These are phyloP conservation scores for Anthoscopus minutus DNA, from an alignment of 2,113 vertebrate genomes.

Conservation along the genomic window DNA sequence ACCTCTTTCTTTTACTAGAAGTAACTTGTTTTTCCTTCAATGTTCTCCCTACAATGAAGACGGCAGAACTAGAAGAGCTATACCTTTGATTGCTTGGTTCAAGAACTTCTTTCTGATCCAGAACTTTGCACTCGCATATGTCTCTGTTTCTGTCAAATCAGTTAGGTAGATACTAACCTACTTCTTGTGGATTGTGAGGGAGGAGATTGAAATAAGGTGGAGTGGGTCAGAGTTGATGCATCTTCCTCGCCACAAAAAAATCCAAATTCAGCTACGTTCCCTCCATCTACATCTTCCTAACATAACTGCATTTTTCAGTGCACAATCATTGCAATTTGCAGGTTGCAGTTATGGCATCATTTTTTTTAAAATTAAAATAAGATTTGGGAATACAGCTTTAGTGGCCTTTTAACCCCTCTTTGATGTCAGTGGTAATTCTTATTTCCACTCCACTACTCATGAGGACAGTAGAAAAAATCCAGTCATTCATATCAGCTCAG, in stretches of 20 bases:
- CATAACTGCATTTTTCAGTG: not conserved
- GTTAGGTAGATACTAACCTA: not conserved
- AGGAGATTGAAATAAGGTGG: not conserved
- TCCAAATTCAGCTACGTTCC: not conserved
- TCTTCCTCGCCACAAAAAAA: not conserved
- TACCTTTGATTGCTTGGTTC: not conserved
- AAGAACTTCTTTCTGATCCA: not conserved
- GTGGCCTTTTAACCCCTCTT: not conserved
- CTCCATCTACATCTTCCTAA: not conserved
- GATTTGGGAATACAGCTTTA: not conserved
- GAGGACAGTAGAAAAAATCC: not conserved
- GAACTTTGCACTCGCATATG: fast-evolving
- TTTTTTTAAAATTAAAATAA: not conserved
- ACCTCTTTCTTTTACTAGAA: not conserved
- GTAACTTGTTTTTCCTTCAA: not conserved
- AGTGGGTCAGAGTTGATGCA: not conserved
- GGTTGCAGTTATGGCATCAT: not conserved
- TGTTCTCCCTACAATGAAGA: fast-evolving
- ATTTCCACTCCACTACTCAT: not conserved
- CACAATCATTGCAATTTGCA: too few species aligned
- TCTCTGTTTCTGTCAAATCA: not conserved
- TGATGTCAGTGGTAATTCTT: not conserved
- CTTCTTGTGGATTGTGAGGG: not conserved
- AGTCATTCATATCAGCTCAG: not conserved
- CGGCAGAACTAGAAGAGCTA: not conserved